A percentile compares a stretch with the other conserved stretches of the same genome.
phyloP scores from a whole-genome alignment of 1,140 invertebrate species.

The Elysia chlorotica region DNA sequence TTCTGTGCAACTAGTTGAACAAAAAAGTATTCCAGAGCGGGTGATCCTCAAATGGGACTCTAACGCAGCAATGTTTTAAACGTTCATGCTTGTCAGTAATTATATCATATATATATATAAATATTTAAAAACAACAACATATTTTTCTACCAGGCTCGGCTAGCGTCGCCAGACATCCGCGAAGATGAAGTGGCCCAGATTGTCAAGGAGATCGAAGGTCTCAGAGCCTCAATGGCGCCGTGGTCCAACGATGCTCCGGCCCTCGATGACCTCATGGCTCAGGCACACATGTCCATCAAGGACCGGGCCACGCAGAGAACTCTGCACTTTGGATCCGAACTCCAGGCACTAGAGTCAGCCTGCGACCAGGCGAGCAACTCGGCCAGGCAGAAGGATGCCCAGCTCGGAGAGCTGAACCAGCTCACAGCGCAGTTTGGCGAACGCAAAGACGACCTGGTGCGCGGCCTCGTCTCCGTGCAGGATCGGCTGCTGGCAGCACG shows the following conservation, averaged over 20 bases:
- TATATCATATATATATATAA: too few relatives aligned
- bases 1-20: too few relatives aligned
- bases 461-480: slow-evolving; percentile 35
- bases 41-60: too few relatives aligned
- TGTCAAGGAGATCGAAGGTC: slow-evolving; percentile 43
- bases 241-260: slow-evolving; percentile 43
- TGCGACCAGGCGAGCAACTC: slow-evolving; percentile 40
- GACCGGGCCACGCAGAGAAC: slow-evolving; percentile 52
- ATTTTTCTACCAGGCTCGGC: slow-evolving; percentile 67
- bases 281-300: slow-evolving; percentile 50
- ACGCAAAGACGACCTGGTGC: slow-evolving; percentile 41
- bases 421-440: slow-evolving; percentile 44
- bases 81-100: too few relatives aligned
- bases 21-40: too few relatives aligned
- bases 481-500: slow-evolving; percentile 32
- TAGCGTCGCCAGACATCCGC: slow-evolving; percentile 73
- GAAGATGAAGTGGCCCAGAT: slow-evolving; percentile 48
- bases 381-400: slow-evolving; percentile 46
- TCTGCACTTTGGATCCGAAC: slow-evolving; percentile 52
- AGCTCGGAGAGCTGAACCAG: slow-evolving; percentile 47
- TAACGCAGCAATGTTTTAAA: too few relatives aligned
- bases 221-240: slow-evolving; percentile 40
- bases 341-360: slow-evolving; percentile 41
- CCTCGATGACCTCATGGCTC: slow-evolving; percentile 51
- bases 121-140: too few relatives aligned